Percentiles rank a stretch among this genome's conserved stretches.
Evolutionary conservation across 2,113 vertebrate genomes (phyloP).

Genomic region (Psephotus haematonotus): DNA sequence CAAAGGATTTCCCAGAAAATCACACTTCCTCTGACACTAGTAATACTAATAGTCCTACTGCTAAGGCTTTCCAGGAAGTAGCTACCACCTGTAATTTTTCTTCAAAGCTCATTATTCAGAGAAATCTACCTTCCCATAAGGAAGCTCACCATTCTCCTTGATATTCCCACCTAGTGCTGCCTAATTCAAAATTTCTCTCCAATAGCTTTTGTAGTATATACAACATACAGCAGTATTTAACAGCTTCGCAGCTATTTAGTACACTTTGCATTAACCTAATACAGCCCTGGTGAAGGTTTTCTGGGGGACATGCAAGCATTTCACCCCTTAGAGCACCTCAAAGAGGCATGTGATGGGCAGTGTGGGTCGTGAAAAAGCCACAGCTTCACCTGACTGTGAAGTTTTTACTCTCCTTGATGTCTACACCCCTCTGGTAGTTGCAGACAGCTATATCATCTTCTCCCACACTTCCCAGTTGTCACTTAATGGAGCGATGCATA

Average conservation of each 20-base stretch:
- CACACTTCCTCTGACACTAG: neutral
- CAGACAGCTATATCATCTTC: neutral
- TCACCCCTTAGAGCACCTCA: neutral
- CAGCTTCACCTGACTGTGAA: neutral
- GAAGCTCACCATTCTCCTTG: neutral
- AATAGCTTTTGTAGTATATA: neutral
- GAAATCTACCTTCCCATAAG: neutral
- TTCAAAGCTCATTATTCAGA: neutral
- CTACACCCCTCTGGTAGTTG: neutral
- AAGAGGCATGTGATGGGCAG: neutral
- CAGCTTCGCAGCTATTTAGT: neutral
- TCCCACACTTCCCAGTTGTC: slow-evolving; percentile 24
- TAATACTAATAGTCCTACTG: neutral
- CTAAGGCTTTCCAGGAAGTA: neutral
- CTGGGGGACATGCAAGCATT: rapidly evolving
- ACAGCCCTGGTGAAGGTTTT: neutral
- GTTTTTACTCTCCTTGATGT: neutral
- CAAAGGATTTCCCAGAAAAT: neutral
- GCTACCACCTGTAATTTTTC: neutral
- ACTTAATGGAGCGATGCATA: neutral
- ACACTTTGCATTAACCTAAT: too few relatives aligned
- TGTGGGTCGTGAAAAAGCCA: neutral
- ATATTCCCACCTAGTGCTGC: neutral
- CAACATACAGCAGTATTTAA: neutral
- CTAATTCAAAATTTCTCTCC: neutral